These are phyloP conservation scores for Atopsyche davidsoni DNA, from an alignment of 1,140 invertebrate genomes.

Conservation along the genomic window DNA sequence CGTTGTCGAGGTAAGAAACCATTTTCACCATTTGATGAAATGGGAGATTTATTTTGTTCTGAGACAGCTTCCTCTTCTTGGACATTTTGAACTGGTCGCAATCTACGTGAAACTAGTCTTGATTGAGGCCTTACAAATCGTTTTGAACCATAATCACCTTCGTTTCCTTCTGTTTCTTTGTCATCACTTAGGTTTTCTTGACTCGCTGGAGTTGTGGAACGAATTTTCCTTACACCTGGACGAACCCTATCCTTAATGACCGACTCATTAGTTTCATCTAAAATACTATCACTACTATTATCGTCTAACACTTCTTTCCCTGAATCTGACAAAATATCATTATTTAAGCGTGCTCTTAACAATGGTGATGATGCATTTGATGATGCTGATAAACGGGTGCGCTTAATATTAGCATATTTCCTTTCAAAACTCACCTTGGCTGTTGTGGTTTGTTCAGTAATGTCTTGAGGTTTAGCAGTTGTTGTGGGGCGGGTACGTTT, in stretches of 20 bases:
- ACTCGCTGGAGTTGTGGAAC: constrained; percentile 46
- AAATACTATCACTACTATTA: constrained; percentile 15
- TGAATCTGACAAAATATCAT: constrained; percentile 39
- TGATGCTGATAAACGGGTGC: constrained; percentile 40
- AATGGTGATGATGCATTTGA: constrained; percentile 39
- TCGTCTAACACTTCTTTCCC: constrained; percentile 12
- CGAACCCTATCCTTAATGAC: constrained; percentile 24
- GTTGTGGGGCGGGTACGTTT: constrained; percentile 32
- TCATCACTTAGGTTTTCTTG: constrained; percentile 34
- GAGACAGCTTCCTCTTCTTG: constrained; percentile 6
- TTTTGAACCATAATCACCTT: constrained; percentile 24
- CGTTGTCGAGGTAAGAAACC: constrained; percentile 1
- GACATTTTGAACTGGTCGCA: not conserved
- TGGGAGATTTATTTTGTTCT: not conserved
- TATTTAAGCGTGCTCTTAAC: constrained; percentile 26
- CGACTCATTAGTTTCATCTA: constrained; percentile 31
- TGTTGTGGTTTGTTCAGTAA: constrained; percentile 32
- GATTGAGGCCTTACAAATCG: constrained; percentile 19
- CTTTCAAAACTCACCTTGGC: constrained; percentile 48
- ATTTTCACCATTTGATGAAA: constrained; percentile 10
- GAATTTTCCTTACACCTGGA: constrained; percentile 36
- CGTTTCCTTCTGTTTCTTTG: not conserved
- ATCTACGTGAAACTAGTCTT: constrained; percentile 12
- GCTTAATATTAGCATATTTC: constrained; percentile 45
- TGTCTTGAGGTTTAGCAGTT: constrained; percentile 36